Base-by-base conservation (phyloP, 2,888 invertebrate genomes). In the Lasioglossum morio region DNA sequence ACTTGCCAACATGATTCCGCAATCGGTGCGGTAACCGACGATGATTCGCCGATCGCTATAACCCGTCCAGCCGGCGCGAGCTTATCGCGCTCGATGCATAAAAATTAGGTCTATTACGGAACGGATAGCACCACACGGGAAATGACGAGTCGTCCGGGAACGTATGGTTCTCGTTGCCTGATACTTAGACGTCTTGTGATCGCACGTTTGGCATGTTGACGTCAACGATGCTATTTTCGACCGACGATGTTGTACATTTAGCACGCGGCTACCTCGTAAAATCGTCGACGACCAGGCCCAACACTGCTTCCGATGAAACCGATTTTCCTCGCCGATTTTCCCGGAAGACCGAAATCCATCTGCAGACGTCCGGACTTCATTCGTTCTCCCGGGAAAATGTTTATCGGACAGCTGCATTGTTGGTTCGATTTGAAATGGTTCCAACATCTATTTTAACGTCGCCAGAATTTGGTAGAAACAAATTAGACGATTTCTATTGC, bases 221-320 rank as follows among this genome's bases (percentile, higher is more conserved):
- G 92, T 92, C 92, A 92, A 91, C 86, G 86, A 57, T 83, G 89
- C 91, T 92, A 92, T 92, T 92, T 92, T 90, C 87, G 91, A 89
- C 82, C 84, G 82, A 70, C 77, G 77, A 80, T 78, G 76, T 90
- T 78, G 74, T 88, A 87, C 88, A 87, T 90, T 88, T 85, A 87
- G 72, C 87, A 46, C 77, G 72, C 43, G 70, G 73, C 79, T 77
- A 81, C 83, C 57, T 79, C 85, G 86, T 83, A 87, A 86, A 90
- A 80, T 86, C 57, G 30, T 53, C 60, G 70, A 57, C 43, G 66
- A 82, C 74, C 34, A 73, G 72, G 69, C 23, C 57, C 12, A 57
- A 57, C 57, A 69, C 63, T 7, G 27, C 40, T 53, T 43, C 7
- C 37, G 48, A n/a, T 16, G 40, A 30, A 48, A 19, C 27, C 12